Conservation (phyloP, 2,888 invertebrate species). For the Smittia sp. region DNA sequence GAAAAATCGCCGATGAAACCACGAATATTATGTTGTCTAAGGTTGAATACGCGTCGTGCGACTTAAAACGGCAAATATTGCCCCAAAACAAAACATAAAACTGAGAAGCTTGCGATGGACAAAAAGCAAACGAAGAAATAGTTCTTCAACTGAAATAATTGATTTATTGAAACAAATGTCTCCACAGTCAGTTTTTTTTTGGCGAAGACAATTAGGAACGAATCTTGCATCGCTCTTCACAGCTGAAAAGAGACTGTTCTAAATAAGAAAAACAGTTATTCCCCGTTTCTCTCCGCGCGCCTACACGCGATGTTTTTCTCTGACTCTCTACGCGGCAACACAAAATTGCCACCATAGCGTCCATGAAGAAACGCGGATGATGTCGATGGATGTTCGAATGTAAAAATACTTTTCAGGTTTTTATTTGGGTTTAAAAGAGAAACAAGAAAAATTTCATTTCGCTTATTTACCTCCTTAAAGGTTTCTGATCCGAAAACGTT, state of each 20-base stretch:
- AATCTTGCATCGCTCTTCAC: no score
- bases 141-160: neutral
- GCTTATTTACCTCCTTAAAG: neutral
- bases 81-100: neutral
- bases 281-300: neutral
- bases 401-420: no score
- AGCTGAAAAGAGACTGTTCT: neutral
- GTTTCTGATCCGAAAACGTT: slow-evolving; percentile 3
- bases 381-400: no score
- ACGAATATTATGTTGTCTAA: slow-evolving; percentile 17
- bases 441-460: neutral
- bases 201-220: neutral
- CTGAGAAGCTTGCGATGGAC: neutral
- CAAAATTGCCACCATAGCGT: no score
- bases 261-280: neutral
- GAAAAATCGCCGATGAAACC: neutral
- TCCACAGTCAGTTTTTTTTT: neutral
- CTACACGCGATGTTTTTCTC: neutral
- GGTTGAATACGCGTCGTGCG: neutral
- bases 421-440: no score
- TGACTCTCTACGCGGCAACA: no score
- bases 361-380: no score
- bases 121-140: neutral
- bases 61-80: neutral
- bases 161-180: neutral